Evolutionary conservation across 92 coral and sea anemone genomes (phyloP).

Genomic region (Parazoanthus swiftii): DNA sequence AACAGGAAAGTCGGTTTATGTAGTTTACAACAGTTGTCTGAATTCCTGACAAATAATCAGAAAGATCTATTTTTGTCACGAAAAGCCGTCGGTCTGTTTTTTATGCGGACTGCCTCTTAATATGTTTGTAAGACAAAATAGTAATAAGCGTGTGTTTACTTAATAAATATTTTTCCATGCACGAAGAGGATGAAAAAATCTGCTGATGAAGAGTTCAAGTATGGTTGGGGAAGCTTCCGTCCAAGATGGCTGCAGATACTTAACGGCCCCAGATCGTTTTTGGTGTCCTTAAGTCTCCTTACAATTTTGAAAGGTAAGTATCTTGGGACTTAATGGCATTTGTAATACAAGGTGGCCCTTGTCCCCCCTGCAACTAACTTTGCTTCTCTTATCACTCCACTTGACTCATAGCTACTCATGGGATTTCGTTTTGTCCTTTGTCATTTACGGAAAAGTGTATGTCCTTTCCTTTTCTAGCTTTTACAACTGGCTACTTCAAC

Average conservation of each 20-base stretch:
- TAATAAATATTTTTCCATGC: not conserved
- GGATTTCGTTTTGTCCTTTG: not conserved
- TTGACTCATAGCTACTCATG: not conserved
- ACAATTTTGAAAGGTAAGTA: conserved; percentile 70
- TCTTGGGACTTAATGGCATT: not conserved
- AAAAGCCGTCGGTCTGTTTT: too few species aligned
- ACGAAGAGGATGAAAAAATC: not conserved
- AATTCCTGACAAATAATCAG: too few species aligned
- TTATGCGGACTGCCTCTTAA: too few species aligned
- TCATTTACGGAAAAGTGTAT: too few species aligned
- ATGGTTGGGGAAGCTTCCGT: conserved; percentile 84
- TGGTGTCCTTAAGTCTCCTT: conserved; percentile 54
- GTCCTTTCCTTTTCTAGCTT: not conserved
- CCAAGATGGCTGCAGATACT: conserved; percentile 74
- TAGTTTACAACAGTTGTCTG: too few species aligned
- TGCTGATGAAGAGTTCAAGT: conserved; percentile 41
- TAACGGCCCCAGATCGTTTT: conserved; percentile 80
- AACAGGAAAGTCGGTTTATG: too few species aligned
- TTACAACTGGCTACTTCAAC: conserved; percentile 63
- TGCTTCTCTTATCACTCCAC: not conserved
- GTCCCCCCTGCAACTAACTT: not conserved
- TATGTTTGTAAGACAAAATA: too few species aligned
- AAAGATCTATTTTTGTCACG: too few species aligned
- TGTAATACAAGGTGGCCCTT: not conserved
- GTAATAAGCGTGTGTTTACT: too few species aligned